These are phyloP conservation scores for Zosterops hypoxanthus DNA, from an alignment of 2,113 vertebrate species.

Conservation along the genomic window DNA sequence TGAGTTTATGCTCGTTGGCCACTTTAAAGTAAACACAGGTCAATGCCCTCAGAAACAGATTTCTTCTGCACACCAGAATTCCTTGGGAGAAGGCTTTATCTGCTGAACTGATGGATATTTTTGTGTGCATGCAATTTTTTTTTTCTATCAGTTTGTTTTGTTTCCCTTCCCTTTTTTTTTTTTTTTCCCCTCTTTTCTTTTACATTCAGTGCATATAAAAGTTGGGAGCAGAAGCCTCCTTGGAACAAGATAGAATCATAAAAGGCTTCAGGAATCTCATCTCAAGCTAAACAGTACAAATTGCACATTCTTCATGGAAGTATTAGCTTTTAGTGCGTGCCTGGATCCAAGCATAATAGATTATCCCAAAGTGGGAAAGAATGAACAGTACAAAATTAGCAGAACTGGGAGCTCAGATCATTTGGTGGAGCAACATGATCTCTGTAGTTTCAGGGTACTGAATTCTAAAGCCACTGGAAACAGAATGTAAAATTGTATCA, in stretches of 20 bases:
- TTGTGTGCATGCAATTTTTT: not conserved
- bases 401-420: conserved; percentile 74
- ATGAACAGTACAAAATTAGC: conserved; percentile 78
- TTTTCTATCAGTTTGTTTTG: conserved; percentile 61
- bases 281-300: conserved; percentile 80
- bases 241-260: conserved; percentile 75
- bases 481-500: conserved; percentile 62
- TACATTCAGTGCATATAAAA: conserved; percentile 62
- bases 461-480: conserved; percentile 64
- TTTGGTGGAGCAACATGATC: conserved; percentile 73
- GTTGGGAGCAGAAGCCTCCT: conserved; percentile 67
- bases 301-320: conserved; percentile 80
- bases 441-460: conserved; percentile 56
- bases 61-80: conserved; percentile 60
- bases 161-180: not conserved
- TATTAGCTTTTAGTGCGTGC: conserved; percentile 78
- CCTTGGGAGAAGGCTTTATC: conserved; percentile 72
- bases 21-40: conserved; percentile 68
- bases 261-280: conserved; percentile 80
- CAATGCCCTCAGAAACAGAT: conserved; percentile 64
- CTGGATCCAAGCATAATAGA: conserved; percentile 77
- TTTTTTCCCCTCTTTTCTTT: not conserved
- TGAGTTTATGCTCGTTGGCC: conserved; percentile 27
- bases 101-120: conserved; percentile 55
- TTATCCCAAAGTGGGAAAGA: conserved; percentile 81